These are phyloP conservation scores for Epicampocera succincta DNA, from an alignment of 2,888 invertebrate genomes.

Conservation along the genomic window DNA sequence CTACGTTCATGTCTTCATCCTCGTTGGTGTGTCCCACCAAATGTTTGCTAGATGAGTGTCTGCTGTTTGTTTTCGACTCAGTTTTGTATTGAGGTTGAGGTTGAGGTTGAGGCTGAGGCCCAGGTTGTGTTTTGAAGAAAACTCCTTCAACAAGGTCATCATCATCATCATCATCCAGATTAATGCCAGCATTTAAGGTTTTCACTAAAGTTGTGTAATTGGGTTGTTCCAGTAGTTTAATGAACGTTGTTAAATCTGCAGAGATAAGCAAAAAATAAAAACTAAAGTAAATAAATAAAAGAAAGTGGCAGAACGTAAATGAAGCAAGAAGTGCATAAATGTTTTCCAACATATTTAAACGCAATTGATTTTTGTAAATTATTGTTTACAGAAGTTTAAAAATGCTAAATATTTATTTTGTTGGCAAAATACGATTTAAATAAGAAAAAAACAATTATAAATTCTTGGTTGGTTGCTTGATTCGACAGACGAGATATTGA, in stretches of 20 bases:
- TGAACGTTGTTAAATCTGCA: conserved; percentile 81
- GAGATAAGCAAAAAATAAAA: conserved; percentile 43
- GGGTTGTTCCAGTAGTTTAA: conserved; percentile 79
- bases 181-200: conserved; percentile 79
- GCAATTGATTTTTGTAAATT: not conserved
- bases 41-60: conserved; percentile 18
- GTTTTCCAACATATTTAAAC: conserved; percentile 16
- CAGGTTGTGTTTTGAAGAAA: conserved; percentile 50
- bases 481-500: too few species aligned
- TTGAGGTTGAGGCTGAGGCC: conserved; percentile 44
- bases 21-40: not conserved
- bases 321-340: conserved; percentile 27
- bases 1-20: conserved; percentile 28
- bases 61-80: conserved; percentile 39
- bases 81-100: conserved; percentile 35
- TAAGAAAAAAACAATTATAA: too few species aligned
- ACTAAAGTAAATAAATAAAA: not conserved
- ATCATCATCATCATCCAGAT: conserved; percentile 72
- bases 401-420: conserved; percentile 1
- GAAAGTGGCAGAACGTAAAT: conserved; percentile 21
- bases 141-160: conserved; percentile 73
- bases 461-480: too few species aligned
- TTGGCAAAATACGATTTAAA: not conserved
- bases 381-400: not conserved
- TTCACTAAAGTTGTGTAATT: conserved; percentile 80